Evolutionary conservation across 2,888 invertebrate species (phyloP).

Genomic region (Sesia bembeciformis): DNA sequence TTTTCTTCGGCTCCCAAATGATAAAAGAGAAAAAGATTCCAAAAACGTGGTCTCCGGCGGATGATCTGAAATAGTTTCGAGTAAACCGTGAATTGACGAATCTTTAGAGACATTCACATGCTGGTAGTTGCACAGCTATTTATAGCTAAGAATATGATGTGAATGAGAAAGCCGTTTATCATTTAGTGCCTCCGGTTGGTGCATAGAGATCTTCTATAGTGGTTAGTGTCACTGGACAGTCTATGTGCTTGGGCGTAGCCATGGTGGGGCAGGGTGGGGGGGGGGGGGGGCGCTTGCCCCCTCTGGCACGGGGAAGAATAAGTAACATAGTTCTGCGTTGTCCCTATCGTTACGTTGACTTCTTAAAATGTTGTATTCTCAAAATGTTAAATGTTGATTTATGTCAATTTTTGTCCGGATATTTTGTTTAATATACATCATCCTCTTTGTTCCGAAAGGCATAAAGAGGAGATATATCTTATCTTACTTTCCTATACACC

Average conservation of each 20-base stretch:
- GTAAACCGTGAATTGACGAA: constrained; percentile 20
- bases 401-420: no score
- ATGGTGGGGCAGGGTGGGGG: not conserved
- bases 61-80: constrained; percentile 34
- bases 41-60: constrained; percentile 11
- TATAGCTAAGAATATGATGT: constrained; percentile 17
- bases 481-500: no score
- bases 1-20: constrained; percentile 64
- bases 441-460: no score
- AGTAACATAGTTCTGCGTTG: no score
- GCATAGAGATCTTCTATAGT: constrained; percentile 50
- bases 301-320: no score
- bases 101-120: constrained; percentile 36
- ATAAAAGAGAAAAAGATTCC: constrained; percentile 54
- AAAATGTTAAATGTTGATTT: no score
- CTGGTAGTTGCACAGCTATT: constrained; percentile 52
- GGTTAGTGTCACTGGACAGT: constrained; percentile 34
- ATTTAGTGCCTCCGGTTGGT: constrained; percentile 67
- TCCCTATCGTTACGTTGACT: no score
- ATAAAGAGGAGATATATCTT: no score
- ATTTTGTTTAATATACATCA: no score
- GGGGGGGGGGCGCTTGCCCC: not conserved
- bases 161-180: constrained; percentile 62
- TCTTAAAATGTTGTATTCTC: no score
- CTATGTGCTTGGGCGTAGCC: constrained; percentile 8